Evolutionary conservation across 2,113 vertebrate genomes (phyloP).

Genomic region (Oxyruncus cristatus): DNA sequence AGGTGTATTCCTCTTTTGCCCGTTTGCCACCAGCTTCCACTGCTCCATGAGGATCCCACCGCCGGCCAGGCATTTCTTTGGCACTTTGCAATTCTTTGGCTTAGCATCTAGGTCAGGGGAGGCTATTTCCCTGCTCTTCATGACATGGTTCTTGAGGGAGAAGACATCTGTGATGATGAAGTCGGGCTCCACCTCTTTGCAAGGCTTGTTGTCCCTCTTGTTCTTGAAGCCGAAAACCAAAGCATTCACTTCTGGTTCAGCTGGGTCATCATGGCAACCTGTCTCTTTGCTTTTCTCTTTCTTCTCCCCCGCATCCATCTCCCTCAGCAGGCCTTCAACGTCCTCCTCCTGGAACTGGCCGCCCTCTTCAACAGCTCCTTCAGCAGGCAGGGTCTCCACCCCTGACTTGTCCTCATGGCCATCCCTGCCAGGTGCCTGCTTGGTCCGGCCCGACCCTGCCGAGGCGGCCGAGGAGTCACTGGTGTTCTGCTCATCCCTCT

Average conservation of each 20-base stretch:
- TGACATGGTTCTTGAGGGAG: constrained; percentile 79
- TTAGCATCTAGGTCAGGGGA: constrained; percentile 77
- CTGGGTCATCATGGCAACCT: neutral
- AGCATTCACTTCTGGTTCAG: constrained; percentile 29
- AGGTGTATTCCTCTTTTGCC: constrained; percentile 65
- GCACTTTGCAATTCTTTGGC: constrained; percentile 79
- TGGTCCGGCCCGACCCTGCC: neutral
- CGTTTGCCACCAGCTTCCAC: constrained; percentile 81
- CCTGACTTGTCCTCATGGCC: neutral
- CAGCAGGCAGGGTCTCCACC: constrained; percentile 19
- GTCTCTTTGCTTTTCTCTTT: neutral
- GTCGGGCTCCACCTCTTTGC: constrained; percentile 76
- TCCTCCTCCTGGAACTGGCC: constrained; percentile 59
- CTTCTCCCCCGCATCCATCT: constrained; percentile 50
- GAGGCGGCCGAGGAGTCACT: neutral
- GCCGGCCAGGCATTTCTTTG: constrained; percentile 77
- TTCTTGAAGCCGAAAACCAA: constrained; percentile 44
- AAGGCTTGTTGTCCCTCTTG: constrained; percentile 73
- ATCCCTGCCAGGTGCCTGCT: neutral
- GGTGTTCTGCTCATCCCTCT: constrained; percentile 61
- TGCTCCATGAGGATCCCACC: constrained; percentile 80
- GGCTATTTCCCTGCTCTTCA: constrained; percentile 62
- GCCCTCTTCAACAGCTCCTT: constrained; percentile 53
- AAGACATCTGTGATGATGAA: constrained; percentile 82
- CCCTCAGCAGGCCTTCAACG: constrained; percentile 36